phyloP scores from a whole-genome alignment of 2,888 invertebrate genomes.

The Glaucopsyche alexis region DNA sequence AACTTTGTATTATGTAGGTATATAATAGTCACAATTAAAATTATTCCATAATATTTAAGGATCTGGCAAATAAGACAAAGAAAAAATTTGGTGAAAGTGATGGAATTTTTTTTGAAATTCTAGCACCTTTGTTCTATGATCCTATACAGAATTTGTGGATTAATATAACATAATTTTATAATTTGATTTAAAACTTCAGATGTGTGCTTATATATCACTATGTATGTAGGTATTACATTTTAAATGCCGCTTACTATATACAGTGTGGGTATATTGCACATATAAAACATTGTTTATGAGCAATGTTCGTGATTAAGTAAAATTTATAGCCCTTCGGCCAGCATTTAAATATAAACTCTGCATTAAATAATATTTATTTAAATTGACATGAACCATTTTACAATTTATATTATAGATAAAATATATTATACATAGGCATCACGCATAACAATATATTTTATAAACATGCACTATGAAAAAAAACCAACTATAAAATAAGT shows the following conservation, averaged over 20 bases:
- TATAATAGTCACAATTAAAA: slow-evolving; percentile 27
- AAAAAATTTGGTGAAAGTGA: slow-evolving; percentile 6
- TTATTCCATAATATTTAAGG: slow-evolving; percentile 12
- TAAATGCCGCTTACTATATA: slow-evolving; percentile 26
- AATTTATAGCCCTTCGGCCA: slow-evolving; percentile 23
- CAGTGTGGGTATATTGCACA: slow-evolving; percentile 24
- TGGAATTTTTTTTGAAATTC: slow-evolving; percentile 14
- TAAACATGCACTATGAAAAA: slow-evolving; percentile 52
- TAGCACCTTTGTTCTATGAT: slow-evolving; percentile 46
- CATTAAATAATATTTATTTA: slow-evolving; percentile 34
- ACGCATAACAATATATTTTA: slow-evolving; percentile 38
- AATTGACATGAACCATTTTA: slow-evolving; percentile 39
- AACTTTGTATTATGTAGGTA: slow-evolving; percentile 29
- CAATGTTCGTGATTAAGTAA: slow-evolving; percentile 12
- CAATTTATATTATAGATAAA: slow-evolving; percentile 34
- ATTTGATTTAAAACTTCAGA: slow-evolving; percentile 36
- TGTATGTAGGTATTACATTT: slow-evolving; percentile 13
- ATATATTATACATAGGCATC: slow-evolving; percentile 32
- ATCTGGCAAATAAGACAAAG: not conserved
- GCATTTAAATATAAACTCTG: slow-evolving; percentile 31
- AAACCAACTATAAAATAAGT: slow-evolving; percentile 65
- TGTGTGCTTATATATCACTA: slow-evolving; percentile 20
- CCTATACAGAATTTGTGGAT: slow-evolving; percentile 43
- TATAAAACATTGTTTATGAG: slow-evolving; percentile 17
- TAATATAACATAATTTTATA: slow-evolving; percentile 37